Conservation (phyloP, 2,113 vertebrate genomes). For the Callithrix jacchus region DNA sequence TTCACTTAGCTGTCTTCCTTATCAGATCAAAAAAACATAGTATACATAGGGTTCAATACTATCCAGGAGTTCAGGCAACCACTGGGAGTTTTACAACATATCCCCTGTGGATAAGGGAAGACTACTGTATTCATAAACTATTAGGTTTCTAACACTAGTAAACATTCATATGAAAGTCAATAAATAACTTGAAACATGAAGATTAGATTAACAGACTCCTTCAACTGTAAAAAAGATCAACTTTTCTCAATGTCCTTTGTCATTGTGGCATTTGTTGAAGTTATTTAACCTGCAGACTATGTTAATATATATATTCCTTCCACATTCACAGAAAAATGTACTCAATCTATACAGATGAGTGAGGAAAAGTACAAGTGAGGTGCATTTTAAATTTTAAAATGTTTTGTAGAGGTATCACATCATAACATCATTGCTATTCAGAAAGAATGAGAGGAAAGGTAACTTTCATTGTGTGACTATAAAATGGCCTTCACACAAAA, state of each 20-base stretch:
- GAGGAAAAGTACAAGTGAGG: neutral
- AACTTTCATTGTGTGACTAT: neutral
- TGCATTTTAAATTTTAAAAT: constrained; percentile 14
- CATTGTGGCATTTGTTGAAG: neutral
- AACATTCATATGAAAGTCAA: neutral
- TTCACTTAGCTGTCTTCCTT: no score
- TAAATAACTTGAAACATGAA: neutral
- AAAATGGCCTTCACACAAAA: neutral
- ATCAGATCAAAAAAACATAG: no score
- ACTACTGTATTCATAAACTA: no score
- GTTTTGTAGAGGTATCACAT: neutral
- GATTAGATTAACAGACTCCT: neutral
- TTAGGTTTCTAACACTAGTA: neutral
- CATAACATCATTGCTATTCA: neutral
- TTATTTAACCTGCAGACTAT: neutral
- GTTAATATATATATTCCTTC: neutral
- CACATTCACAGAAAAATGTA: neutral
- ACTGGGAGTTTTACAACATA: no score
- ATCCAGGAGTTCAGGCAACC: no score
- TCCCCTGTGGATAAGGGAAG: no score
- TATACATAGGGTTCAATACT: no score
- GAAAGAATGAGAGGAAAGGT: neutral
- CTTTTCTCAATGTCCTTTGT: neutral
- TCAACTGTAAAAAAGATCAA: neutral
- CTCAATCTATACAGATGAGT: neutral